phyloP scores from a whole-genome alignment of 1,140 invertebrate species.

The Bradysia coprophila region DNA sequence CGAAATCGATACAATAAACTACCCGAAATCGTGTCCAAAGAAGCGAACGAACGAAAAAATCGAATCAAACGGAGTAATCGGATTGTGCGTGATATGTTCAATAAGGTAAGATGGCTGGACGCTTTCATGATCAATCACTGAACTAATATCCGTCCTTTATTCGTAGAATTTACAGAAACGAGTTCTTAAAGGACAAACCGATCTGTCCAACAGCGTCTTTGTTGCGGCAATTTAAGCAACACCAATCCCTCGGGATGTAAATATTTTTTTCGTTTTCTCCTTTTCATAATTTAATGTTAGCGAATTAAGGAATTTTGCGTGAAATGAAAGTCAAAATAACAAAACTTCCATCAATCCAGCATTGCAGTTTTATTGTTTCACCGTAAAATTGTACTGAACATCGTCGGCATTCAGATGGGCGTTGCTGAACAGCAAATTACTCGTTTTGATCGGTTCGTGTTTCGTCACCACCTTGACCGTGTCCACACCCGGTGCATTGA shows the following conservation, averaged over 20 bases:
- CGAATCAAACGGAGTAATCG: constrained; percentile 13
- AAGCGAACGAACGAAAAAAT: constrained; percentile 7
- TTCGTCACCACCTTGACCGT: too few species aligned
- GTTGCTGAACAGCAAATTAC: background rate
- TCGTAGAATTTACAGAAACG: background rate
- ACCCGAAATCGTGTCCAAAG: constrained; percentile 15
- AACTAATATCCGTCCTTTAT: background rate
- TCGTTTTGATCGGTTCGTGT: too few species aligned
- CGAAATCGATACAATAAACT: constrained; percentile 16
- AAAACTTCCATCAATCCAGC: too few species aligned
- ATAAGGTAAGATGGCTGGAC: constrained; percentile 10
- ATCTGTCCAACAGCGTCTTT: background rate
- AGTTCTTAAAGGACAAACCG: background rate
- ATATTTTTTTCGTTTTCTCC: too few species aligned
- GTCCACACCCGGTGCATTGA: too few species aligned
- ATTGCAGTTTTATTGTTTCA: background rate
- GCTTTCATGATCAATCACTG: too few species aligned
- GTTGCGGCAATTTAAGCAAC: too few species aligned
- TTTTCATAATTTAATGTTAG: too few species aligned
- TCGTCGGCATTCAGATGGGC: background rate
- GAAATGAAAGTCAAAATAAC: too few species aligned
- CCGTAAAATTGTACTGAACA: background rate
- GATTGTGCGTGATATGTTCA: constrained; percentile 15
- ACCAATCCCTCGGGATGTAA: too few species aligned
- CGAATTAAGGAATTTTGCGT: too few species aligned